Evolutionary conservation across 2,888 invertebrate genomes (phyloP), one percentile per base, ranked within the genome.

Genomic region (Rosalia funebris): DNA sequence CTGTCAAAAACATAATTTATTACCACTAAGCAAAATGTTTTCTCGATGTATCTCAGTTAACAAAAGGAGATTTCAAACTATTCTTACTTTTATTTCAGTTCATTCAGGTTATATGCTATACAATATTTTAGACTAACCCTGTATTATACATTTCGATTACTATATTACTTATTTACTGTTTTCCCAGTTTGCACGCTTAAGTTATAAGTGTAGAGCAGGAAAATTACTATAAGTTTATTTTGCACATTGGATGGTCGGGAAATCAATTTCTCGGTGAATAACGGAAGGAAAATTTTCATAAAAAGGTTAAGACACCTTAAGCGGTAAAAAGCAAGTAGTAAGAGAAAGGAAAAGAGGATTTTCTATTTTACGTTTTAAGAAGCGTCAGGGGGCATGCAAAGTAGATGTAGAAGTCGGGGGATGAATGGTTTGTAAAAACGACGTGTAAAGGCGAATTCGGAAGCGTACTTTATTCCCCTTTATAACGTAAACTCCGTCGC

Each of bases 331-430:
- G 48, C 48, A 34, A 25, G 36, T 36, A 20, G 11, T 36, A n/a
- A 15, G 20, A 39, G 39, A 37, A 25, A 50, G 16, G 39, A 15
- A 50, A 50, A 50, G 50, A 41, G 50, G 50, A 50, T 50, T 50
- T 50, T 25, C 39, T 50, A 50, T 41, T 50, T 50, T 41, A 50
- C 50, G 50, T 39, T 14, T 31, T 25, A 39, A 41, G 50, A 50
- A 20, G 34, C 39, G 50, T 50, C 39, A 44, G 25, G 25, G 50
- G 39, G 25, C 41, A 25, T 50, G 50, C 50, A 50, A 50, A 50
- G 50, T 41, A 39, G 39, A 39, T 39, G 39, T 25, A 20, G 25
- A 15, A 39, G 39, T 31, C 20, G 39, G 17, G 20, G 50, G 50
- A 25, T 14, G 50, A 50, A 16, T 20, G 19, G 39, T 41, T 39